Percentiles rank a stretch among this genome's conserved stretches.
These are phyloP conservation scores for Patella pellucida DNA, from an alignment of 2,888 invertebrate species.

Conservation along the genomic window DNA sequence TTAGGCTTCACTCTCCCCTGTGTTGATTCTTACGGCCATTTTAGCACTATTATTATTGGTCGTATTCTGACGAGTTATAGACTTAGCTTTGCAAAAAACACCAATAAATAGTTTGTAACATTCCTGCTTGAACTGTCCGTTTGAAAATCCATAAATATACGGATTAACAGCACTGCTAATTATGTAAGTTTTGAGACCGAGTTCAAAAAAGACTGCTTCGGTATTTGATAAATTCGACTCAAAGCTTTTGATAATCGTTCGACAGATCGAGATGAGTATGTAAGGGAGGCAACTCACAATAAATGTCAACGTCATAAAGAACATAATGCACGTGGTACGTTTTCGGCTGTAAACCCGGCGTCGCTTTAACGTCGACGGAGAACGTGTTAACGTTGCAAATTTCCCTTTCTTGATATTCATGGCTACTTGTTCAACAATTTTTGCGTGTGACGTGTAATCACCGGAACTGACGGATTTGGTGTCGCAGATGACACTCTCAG, in stretches of 20 bases:
- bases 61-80: not conserved
- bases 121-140: slow-evolving; percentile 34
- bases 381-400: not conserved
- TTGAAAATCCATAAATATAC: slow-evolving; percentile 40
- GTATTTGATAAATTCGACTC: slow-evolving; percentile 13
- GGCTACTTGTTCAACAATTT: not conserved
- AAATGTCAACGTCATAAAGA: slow-evolving; percentile 35
- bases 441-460: not conserved
- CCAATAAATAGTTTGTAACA: not conserved
- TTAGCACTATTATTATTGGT: not conserved
- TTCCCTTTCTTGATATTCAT: not conserved
- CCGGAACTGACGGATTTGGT: no score
- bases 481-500: not conserved
- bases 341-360: slow-evolving; percentile 32
- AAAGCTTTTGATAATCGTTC: slow-evolving; percentile 6
- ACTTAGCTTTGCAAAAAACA: not conserved
- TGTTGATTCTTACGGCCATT: not conserved
- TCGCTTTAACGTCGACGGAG: not conserved
- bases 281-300: slow-evolving; percentile 37
- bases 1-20: slow-evolving; percentile 1
- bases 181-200: slow-evolving; percentile 35
- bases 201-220: slow-evolving; percentile 23
- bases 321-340: slow-evolving; percentile 38
- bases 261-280: slow-evolving; percentile 29
- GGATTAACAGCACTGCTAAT: slow-evolving; percentile 39